Base-by-base conservation (phyloP, 1,140 invertebrate genomes). In the Manduca sexta region DNA sequence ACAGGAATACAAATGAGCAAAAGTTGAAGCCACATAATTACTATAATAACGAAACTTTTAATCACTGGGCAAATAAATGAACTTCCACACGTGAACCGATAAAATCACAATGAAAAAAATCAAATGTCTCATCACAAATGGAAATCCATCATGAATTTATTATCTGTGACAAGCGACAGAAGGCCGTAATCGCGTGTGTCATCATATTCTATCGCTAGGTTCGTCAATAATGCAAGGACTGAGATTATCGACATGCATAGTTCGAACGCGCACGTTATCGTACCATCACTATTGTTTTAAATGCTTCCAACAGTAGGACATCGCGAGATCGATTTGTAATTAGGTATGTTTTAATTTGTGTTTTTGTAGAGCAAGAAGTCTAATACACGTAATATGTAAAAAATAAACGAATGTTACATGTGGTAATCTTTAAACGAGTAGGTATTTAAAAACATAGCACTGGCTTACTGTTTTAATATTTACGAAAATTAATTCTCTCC, bases 181-280 rank as follows among this genome's bases (percentile, higher is more conserved):
- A 56, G 59, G 59, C 58, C 60, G 43, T 71, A 63, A 64, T 76
- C 64, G 66, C 69, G 68, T 75, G 74, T 81, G 69, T 67, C 76
- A 80, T 79, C 75, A 77, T 74, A 70, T 72, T 70, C 69, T 70
- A 73, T 79, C 59, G 69, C 64, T 61, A 49, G 16, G 39, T 55
- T 74, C 71, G 62, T 84, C 69, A 84, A 77, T 81, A 82, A 82
- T 84, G 69, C 78, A 80, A 42, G 44, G 39, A 71, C 63, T 52
- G 60, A 70, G 73, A 80, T 81, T 74, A 79, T 76, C 70, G 59
- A 79, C 76, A 83, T 83, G 79, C 76, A 77, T 60, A 49, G 56
- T 68, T 76, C 68, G 65, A 64, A 72, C 60, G 52, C 53, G 56
- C 13, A 12, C 43, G 33, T 74, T 78, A 77, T 81, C 74, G 59